Conservation (phyloP, 2,113 vertebrate genomes). For the Aphelocoma coerulescens region DNA sequence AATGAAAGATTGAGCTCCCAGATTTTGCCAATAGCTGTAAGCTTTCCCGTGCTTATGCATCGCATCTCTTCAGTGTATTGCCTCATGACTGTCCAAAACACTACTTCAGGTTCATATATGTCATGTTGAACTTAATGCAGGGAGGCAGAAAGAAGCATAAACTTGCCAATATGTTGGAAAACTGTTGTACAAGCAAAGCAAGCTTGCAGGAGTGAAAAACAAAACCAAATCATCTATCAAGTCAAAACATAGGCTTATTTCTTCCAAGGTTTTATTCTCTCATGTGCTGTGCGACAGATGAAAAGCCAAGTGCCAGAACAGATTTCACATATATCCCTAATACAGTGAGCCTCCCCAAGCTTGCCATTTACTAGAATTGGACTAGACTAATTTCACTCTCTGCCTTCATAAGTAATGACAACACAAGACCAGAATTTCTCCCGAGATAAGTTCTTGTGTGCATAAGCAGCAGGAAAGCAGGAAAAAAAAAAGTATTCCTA, state of each 20-base stretch:
- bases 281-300: not conserved
- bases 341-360: not conserved
- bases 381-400: not conserved
- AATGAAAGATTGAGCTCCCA: not conserved
- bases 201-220: not conserved
- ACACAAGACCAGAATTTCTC: not conserved
- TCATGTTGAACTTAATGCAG: not conserved
- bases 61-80: not conserved
- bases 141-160: not conserved
- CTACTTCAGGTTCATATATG: not conserved
- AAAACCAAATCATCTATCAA: not conserved
- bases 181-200: not conserved
- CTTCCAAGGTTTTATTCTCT: not conserved
- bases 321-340: not conserved
- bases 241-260: not conserved
- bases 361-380: not conserved
- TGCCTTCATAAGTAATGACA: not conserved
- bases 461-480: not conserved
- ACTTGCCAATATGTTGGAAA: not conserved
- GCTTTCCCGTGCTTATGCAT: not conserved
- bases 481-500: not conserved
- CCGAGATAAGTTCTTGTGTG: not conserved
- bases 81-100: not conserved
- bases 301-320: not conserved
- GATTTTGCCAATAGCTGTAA: not conserved